Percentiles rank a stretch among this genome's conserved stretches.
These are phyloP conservation scores for Volucella zonaria DNA, from an alignment of 2,888 invertebrate genomes.

Conservation along the genomic window DNA sequence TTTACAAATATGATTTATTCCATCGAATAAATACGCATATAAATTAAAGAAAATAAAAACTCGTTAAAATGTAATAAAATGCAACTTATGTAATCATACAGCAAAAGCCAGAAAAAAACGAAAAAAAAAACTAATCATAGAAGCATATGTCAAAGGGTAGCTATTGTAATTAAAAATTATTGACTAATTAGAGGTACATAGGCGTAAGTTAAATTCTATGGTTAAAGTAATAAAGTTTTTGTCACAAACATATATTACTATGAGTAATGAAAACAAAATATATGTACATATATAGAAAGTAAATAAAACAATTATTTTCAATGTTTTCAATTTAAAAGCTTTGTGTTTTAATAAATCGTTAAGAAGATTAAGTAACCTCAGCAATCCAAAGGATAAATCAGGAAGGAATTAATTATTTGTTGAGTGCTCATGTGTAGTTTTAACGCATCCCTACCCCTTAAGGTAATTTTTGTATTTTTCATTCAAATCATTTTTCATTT, in stretches of 20 bases:
- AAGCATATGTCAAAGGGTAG: conserved; percentile 67
- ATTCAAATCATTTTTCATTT: no score
- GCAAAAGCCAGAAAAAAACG: conserved; percentile 66
- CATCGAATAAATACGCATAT: conserved; percentile 44
- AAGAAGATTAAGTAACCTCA: no score
- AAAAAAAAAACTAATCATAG: conserved; percentile 47
- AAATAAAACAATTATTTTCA: conserved; percentile 72
- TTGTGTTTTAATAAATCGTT: conserved; percentile 24
- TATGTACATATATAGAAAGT: conserved; percentile 68
- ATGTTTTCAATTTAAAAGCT: conserved; percentile 66
- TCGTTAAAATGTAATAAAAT: conserved; percentile 72
- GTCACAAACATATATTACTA: conserved; percentile 67
- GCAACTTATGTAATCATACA: conserved; percentile 69
- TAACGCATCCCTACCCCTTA: no score
- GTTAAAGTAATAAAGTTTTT: conserved; percentile 67
- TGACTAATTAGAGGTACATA: conserved; percentile 54
- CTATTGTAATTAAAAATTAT: conserved; percentile 73
- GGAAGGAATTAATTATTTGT: neutral
- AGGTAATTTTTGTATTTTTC: no score
- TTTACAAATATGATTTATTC: conserved; percentile 59
- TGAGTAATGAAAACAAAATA: conserved; percentile 67
- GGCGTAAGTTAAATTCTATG: conserved; percentile 61
- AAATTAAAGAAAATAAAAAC: conserved; percentile 54
- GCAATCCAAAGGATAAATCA: neutral
- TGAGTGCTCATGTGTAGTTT: no score